phyloP scores from a whole-genome alignment of 1,140 invertebrate species.

The Cydia fagiglandana region DNA sequence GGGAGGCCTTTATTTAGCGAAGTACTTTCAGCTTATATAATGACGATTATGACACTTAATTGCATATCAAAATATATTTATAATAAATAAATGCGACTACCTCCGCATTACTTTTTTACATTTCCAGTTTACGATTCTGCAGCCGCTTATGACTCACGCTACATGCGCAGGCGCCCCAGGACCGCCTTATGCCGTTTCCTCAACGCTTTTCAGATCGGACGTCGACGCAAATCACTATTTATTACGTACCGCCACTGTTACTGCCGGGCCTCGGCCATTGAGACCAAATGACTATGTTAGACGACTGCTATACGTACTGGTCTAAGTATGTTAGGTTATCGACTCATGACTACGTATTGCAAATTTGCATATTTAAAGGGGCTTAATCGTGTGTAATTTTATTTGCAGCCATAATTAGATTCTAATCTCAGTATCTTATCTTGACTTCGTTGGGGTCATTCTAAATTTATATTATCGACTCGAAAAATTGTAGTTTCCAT shows the following conservation, averaged over 20 bases:
- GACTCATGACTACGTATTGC: neutral
- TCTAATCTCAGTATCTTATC: too few species aligned
- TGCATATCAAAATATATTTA: too few species aligned
- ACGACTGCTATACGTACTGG: neutral
- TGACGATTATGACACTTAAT: too few species aligned
- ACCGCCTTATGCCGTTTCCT: constrained; percentile 32
- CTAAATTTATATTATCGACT: too few species aligned
- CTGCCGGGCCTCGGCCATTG: neutral
- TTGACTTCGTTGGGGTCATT: too few species aligned
- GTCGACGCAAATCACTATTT: constrained; percentile 33
- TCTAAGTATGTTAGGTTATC: neutral
- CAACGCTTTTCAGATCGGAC: constrained; percentile 28
- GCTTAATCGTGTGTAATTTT: neutral
- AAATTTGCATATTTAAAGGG: constrained; percentile 7
- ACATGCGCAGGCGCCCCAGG: constrained; percentile 21
- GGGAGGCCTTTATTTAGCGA: too few species aligned
- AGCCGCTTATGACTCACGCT: neutral
- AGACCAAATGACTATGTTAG: constrained; percentile 18
- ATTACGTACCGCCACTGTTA: constrained; percentile 16
- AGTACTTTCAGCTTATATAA: too few species aligned
- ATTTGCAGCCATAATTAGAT: constrained; percentile 1
- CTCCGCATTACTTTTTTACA: too few species aligned
- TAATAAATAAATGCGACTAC: too few species aligned
- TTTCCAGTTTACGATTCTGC: neutral
- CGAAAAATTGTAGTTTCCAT: too few species aligned